A percentile compares a stretch with the other conserved stretches of the same genome.
Evolutionary conservation across 2,888 invertebrate genomes (phyloP).

Genomic region (Parascotia fuliginaria): DNA sequence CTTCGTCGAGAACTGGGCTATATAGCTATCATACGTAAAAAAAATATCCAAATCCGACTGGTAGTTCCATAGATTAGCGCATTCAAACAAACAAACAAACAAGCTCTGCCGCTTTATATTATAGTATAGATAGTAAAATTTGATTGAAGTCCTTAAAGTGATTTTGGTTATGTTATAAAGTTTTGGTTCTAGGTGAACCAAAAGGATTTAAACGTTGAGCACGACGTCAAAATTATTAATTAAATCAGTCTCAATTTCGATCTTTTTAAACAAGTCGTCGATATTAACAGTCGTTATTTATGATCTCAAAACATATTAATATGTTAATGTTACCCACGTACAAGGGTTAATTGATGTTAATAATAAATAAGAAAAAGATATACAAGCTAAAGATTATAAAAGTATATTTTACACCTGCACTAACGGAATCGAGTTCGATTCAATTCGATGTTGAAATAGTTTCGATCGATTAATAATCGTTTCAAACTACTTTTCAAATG

Average conservation of each 20-base stretch:
- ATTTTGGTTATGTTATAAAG: background rate
- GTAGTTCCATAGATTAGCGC: no score
- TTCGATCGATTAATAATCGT: conserved; percentile 56
- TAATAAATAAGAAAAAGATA: conserved; percentile 66
- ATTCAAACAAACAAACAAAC: no score
- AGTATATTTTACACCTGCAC: conserved; percentile 62
- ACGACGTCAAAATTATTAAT: conserved; percentile 58
- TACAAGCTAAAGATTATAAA: conserved; percentile 51
- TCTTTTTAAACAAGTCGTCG: conserved; percentile 49
- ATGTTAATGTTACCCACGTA: conserved; percentile 64
- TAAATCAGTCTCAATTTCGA: conserved; percentile 61
- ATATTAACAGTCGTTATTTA: conserved; percentile 62
- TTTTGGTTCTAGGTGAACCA: no score
- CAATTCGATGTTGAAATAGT: conserved; percentile 55
- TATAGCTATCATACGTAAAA: no score
- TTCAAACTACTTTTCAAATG: conserved; percentile 54
- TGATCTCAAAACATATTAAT: conserved; percentile 68
- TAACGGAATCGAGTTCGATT: conserved; percentile 64
- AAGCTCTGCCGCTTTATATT: no score
- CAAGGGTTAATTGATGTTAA: conserved; percentile 76
- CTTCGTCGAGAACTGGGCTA: no score
- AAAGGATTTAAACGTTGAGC: background rate
- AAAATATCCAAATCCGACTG: no score
- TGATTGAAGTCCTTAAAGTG: background rate
- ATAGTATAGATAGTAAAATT: no score